Evolutionary conservation across 1,140 invertebrate species (phyloP), one percentile per base, ranked within the genome.

Genomic region (Heliothis virescens): DNA sequence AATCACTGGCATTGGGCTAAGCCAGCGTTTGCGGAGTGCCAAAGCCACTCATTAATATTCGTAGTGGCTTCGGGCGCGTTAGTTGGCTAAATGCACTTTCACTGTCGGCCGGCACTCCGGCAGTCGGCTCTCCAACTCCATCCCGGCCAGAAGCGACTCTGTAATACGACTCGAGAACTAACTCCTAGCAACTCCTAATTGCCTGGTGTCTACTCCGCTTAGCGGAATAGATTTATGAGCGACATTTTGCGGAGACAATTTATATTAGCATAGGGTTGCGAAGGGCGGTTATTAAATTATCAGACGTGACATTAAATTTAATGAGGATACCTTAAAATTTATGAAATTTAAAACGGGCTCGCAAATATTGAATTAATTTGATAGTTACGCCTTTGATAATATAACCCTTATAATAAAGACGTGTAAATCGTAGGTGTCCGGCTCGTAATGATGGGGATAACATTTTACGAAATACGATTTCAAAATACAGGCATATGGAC

Each of bases 121-220:
- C 87, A 89, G 88, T 87, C 86, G 81, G 83, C 81, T 67, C 83
- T 84, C 71, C 67, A 90, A 85, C 85, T 79, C 53, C 82, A 72
- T 59, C 65, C 82, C 82, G 79, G 86, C 86, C 85, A 81, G 80
- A 89, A 83, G 76, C 82, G 84, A 84, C 82, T 86, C 88, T 84
- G 83, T 91, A 87, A 91, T 89, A 82, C 76, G 57, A 88, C 79
- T 84, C 82, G 83, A 81, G 80, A 85, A 88, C 86, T 90, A 92
- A 91, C 89, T 91, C 86, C 87, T 87, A 72, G 63, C 75, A 88
- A 89, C 88, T 91, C 83, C 90, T 93, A 91, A 93, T 93, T 93
- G 90, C 89, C 90, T 89, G 83, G 87, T 91, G 86, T 87, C 87
- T 86, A 81, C 84, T 87, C 80, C 84, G 84, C 63, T 81, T 76